These are phyloP conservation scores for Drosophila ustulata DNA, from an alignment of 2,888 invertebrate species.

Conservation along the genomic window DNA sequence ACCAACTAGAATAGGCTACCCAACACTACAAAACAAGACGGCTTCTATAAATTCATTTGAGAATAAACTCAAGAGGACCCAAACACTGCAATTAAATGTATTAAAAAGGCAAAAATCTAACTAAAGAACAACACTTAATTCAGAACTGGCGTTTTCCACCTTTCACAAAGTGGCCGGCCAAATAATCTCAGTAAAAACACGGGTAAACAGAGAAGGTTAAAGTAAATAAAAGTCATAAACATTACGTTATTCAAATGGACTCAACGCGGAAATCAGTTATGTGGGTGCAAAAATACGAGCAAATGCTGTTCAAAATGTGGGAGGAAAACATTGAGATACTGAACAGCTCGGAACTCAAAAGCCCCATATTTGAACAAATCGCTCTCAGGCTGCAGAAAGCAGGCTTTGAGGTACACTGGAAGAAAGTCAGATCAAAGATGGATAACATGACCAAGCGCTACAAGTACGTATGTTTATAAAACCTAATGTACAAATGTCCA, in stretches of 20 bases:
- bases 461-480: conserved; percentile 1
- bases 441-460: not conserved
- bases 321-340: not conserved
- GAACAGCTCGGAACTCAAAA: not conserved
- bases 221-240: not conserved
- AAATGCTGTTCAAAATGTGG: not conserved
- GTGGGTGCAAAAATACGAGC: not conserved
- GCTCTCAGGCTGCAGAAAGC: not conserved
- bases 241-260: not conserved
- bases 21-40: too few species aligned
- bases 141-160: too few species aligned
- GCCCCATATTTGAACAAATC: not conserved
- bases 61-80: too few species aligned
- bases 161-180: too few species aligned
- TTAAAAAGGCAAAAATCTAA: too few species aligned
- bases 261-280: not conserved
- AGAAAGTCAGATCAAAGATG: not conserved
- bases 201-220: too few species aligned
- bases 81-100: too few species aligned
- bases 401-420: conserved; percentile 1
- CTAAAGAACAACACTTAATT: too few species aligned
- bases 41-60: too few species aligned
- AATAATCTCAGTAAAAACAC: too few species aligned
- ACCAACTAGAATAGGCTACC: too few species aligned
- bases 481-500: not conserved